Evolutionary conservation across 2,797 vertebrate genomes (phyloP).

Genomic region (Onychomys arenicola): DNA sequence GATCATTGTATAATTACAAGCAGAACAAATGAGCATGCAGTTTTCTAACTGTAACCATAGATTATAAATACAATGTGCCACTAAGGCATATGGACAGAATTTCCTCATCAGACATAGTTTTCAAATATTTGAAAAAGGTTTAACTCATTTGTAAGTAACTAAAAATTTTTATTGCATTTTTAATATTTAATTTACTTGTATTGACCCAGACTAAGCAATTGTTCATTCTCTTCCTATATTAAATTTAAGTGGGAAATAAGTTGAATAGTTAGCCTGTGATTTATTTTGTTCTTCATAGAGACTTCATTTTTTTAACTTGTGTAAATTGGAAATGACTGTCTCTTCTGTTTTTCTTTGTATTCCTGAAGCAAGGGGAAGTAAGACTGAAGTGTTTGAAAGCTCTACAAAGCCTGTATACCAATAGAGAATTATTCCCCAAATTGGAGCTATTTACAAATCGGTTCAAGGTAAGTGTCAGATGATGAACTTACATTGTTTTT

Average conservation of each 20-base stretch:
- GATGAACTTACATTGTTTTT: constrained; percentile 54
- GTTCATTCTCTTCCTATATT: background rate
- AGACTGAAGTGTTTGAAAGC: constrained; percentile 99
- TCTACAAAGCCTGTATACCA: constrained; percentile 98
- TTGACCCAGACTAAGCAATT: background rate
- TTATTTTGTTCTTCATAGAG: constrained; percentile 42
- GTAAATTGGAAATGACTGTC: constrained; percentile 55
- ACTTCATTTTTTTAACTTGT: constrained; percentile 20
- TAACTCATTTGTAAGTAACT: background rate
- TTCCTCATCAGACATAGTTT: constrained; percentile 31
- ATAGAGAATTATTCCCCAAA: constrained; percentile 98
- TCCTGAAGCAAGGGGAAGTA: constrained; percentile 97
- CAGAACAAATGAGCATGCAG: background rate
- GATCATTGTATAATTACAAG: constrained; percentile 41
- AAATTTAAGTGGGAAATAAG: constrained; percentile 44
- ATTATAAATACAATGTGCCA: background rate
- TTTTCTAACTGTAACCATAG: constrained; percentile 36
- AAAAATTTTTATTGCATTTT: constrained; percentile 44
- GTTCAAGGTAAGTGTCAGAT: constrained; percentile 94
- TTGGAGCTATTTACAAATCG: constrained; percentile 99
- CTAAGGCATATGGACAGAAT: background rate
- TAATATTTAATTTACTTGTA: no score
- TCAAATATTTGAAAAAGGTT: constrained; percentile 34
- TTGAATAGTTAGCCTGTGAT: constrained; percentile 50
- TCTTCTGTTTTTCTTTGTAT: constrained; percentile 81